Conservation (phyloP, 1,140 invertebrate genomes). For the Ylistrum balloti region DNA sequence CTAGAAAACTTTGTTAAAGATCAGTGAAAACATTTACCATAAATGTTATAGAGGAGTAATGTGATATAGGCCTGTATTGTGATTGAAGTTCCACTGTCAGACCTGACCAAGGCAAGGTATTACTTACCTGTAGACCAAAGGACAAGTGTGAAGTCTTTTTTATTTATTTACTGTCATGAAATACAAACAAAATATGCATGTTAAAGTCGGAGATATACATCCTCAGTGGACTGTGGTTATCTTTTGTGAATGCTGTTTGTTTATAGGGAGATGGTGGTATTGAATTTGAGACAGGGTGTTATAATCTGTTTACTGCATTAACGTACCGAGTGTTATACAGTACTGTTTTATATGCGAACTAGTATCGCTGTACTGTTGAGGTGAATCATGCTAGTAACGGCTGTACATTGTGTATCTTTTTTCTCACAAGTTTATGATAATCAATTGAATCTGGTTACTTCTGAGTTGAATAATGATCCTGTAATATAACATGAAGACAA, state of each 20-base stretch:
- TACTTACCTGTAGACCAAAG: not conserved
- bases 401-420: not conserved
- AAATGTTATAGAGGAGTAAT: not conserved
- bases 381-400: too few relatives aligned
- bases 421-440: not conserved
- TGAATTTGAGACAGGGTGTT: too few relatives aligned
- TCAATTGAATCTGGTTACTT: not conserved
- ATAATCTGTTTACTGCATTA: too few relatives aligned
- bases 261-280: too few relatives aligned
- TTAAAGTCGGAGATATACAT: not conserved
- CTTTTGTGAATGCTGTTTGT: too few relatives aligned
- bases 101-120: not conserved
- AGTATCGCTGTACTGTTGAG: too few relatives aligned
- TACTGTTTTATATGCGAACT: too few relatives aligned
- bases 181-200: not conserved
- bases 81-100: not conserved
- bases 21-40: not conserved
- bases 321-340: too few relatives aligned
- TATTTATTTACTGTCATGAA: conserved; percentile 23
- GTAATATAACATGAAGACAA: not conserved
- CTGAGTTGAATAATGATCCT: not conserved
- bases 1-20: not conserved
- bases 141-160: not conserved
- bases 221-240: too few relatives aligned
- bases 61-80: not conserved